Evolutionary conservation across 2,888 invertebrate genomes (phyloP).

Genomic region (Chaetoderma sp.): DNA sequence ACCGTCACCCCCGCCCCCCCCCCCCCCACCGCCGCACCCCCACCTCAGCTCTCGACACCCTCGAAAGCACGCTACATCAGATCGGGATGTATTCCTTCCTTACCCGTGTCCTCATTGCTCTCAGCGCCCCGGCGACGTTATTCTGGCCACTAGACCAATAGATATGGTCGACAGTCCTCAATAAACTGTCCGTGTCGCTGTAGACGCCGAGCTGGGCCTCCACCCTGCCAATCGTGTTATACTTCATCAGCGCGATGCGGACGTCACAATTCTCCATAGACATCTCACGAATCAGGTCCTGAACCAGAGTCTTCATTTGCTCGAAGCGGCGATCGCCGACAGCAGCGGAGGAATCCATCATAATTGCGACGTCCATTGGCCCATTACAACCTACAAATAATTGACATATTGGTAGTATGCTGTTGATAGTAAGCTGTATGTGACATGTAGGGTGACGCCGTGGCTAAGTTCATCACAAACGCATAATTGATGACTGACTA

Average conservation of each 20-base stretch:
- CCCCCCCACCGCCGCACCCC: constrained; percentile 55
- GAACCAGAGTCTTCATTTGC: constrained; percentile 56
- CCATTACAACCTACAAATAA: constrained; percentile 53
- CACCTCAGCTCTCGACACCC: constrained; percentile 48
- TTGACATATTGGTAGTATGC: no score
- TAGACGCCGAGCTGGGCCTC: constrained; percentile 51
- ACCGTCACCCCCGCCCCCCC: no score
- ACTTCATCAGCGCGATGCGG: constrained; percentile 59
- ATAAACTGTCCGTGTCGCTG: constrained; percentile 47
- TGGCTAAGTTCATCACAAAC: no score
- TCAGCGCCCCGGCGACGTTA: constrained; percentile 60
- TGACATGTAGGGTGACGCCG: no score
- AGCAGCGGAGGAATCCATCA: constrained; percentile 60
- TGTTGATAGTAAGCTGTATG: no score
- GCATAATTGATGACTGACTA: no score
- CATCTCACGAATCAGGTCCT: constrained; percentile 55
- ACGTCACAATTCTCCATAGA: constrained; percentile 53
- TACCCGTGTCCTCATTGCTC: constrained; percentile 45
- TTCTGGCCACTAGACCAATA: constrained; percentile 56
- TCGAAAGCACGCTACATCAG: no score
- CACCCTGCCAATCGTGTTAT: constrained; percentile 60
- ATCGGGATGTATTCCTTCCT: no score
- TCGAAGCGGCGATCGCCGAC: constrained; percentile 52
- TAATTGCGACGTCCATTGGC: constrained; percentile 59
- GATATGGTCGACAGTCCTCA: constrained; percentile 44